Base-by-base conservation (phyloP, 2,888 invertebrate genomes). In the Subacronicta megacephala region DNA sequence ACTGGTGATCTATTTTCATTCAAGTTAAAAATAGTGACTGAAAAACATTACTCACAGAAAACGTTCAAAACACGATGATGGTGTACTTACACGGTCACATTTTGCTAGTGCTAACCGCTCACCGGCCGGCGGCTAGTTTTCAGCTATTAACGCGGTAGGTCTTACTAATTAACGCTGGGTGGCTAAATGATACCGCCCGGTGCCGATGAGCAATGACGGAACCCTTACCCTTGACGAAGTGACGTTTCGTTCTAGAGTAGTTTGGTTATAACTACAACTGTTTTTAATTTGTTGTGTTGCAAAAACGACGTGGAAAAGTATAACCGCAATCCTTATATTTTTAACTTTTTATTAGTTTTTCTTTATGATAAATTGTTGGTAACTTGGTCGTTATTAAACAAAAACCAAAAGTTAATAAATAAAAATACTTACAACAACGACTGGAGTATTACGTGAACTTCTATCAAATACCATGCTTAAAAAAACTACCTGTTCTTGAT, bases 81-180 rank as follows among this genome's bases (percentile, higher is more conserved):
- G 71, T 67, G 66, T 74, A 76, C 65, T 67, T 71, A 74, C 63
- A 75, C 60, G 71, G 77, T 76, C 83, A 81, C 72, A 81, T 83
- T 76, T 79, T 75, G 77, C 78, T 60, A 71, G 86, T 86, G 88
- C 86, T 88, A 88, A 88, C 80, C 69, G 79, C 46, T 59, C 52
- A 72, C 82, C 74, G 87, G 78, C 85, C 82, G 88, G 84, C 92
- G 91, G 90, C 90, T 90, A 90, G 93, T 93, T 92, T 87, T 92
- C 89, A 92, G 77, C 83, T 85, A 92, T 94, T 94, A 93, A 84
- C 93, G 88, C 84, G 71, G 90, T 92, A 89, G 89, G 92, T 88
- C 90, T 87, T 90, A 83, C 90, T 92, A 76, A 92, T 94, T 94
- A 94, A 87, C 93, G 85, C 77, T 76, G 81, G 76, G 72, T 74